Evolutionary conservation across 1,140 invertebrate genomes (phyloP), one percentile per base, ranked within the genome.

Genomic region (Drosophila punjabiensis): DNA sequence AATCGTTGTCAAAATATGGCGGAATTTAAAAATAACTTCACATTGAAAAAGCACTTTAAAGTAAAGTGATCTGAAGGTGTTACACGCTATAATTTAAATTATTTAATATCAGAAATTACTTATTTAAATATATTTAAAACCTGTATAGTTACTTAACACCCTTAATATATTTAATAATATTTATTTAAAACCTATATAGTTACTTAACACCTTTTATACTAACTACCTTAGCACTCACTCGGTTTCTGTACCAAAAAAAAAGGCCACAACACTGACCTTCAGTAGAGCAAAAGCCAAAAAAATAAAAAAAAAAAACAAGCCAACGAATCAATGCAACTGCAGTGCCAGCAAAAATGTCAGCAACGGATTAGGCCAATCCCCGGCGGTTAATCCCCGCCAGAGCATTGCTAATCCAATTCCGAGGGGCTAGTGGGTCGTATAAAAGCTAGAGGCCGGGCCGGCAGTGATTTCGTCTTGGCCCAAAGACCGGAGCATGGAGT

Each of bases 391-490:
- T 56, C 55, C 55, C 14, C 14, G 8, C 33, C 14, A 8, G 55
- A 16, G 33, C 33, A 56, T 10, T 24, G 35, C 33, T 56, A 56
- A 56, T 56, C 82, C 82, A 81, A 86, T 86, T 86, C 75, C 37
- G 3, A 16, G 33, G 3, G 55, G 20, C 55, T 56, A 6, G 35
- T 8, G n/a, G 53, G 20, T 33, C 52, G 58, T 82, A 89, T 89
- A 89, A 82, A 89, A 85, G 55, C 41, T 37, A 7, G 1, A 28
- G 16, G 9, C 50, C 5, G 7, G 20, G 32, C 53, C 4, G 30
- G 20, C 74, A 47, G 56, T 79, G 86, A 90, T 85, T 89, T 79
- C 63, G 85, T 89, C 85, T 89, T 68, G 81, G 86, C 62, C 74
- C 74, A 50, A 63, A 73, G 78, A 81, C 81, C 77, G 61, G 76